Evolutionary conservation across 2,113 vertebrate genomes (phyloP).

Genomic region (Sylvietta virens): DNA sequence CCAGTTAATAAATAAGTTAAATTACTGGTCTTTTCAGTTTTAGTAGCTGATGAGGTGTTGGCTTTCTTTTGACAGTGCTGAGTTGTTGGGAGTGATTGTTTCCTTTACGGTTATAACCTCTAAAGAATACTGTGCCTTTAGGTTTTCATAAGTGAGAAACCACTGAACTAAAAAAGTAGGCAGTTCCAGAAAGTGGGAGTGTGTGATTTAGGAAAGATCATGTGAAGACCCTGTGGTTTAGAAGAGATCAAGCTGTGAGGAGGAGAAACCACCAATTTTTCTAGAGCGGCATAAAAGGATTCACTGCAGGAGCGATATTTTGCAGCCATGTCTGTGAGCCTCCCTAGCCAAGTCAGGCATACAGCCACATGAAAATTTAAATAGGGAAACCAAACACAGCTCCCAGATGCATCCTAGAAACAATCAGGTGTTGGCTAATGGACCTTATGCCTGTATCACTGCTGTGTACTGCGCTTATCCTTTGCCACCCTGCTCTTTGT

Average conservation of each 20-base stretch:
- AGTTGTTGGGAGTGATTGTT: neutral
- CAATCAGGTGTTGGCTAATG: neutral
- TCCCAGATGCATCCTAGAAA: neutral
- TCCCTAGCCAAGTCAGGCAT: neutral
- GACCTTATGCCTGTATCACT: neutral
- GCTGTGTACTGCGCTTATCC: neutral
- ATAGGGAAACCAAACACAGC: neutral
- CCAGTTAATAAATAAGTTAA: neutral
- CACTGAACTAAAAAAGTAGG: neutral
- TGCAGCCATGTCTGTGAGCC: neutral
- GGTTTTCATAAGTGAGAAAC: conserved; percentile 1
- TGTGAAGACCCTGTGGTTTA: neutral
- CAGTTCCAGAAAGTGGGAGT: neutral
- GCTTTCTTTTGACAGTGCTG: neutral
- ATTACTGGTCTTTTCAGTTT: neutral
- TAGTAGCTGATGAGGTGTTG: neutral
- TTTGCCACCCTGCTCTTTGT: neutral
- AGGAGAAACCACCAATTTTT: neutral
- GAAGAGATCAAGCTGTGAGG: neutral
- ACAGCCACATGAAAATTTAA: neutral
- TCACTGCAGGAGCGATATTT: neutral
- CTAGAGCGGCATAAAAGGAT: neutral
- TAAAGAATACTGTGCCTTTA: neutral
- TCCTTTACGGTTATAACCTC: neutral
- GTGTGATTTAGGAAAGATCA: neutral